phyloP scores from a whole-genome alignment of 2,888 invertebrate genomes.

The Gastracanthus pulcherrimus region DNA sequence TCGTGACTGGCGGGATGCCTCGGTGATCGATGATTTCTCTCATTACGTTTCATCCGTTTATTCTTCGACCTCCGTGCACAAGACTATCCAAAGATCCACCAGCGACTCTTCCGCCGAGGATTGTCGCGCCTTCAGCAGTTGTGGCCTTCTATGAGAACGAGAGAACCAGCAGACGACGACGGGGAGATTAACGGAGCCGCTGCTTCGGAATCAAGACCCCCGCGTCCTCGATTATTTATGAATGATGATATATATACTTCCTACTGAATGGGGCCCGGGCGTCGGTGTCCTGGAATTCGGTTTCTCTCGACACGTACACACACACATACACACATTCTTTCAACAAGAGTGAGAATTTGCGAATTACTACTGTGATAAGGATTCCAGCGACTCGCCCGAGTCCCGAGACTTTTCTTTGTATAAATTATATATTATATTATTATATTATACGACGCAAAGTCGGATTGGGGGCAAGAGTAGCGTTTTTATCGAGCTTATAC shows the following conservation, averaged over 20 bases:
- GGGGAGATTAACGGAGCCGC: background rate
- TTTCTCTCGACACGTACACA: conserved; percentile 16
- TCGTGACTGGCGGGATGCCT: conserved; percentile 44
- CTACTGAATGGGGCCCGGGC: background rate
- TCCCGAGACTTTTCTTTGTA: conserved; percentile 42
- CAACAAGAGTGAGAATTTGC: conserved; percentile 43
- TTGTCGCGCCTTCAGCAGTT: conserved; percentile 49
- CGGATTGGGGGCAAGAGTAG: conserved; percentile 38
- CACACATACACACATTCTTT: too few relatives aligned
- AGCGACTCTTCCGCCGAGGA: background rate
- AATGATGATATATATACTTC: conserved; percentile 23
- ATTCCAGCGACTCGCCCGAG: conserved; percentile 47
- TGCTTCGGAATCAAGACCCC: too few relatives aligned
- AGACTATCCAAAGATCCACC: conserved; percentile 52
- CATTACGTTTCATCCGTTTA: background rate
- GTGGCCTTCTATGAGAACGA: conserved; percentile 45
- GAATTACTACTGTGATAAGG: conserved; percentile 58
- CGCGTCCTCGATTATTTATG: conserved; percentile 12
- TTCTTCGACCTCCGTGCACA: conserved; percentile 11
- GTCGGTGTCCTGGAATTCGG: conserved; percentile 14
- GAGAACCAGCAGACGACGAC: too few relatives aligned
- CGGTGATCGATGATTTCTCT: background rate
- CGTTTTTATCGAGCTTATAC: conserved; percentile 55
- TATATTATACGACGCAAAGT: conserved; percentile 33
- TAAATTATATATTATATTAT: conserved; percentile 26